phyloP scores from a whole-genome alignment of 2,888 invertebrate species.

The Heliconius ismenius region DNA sequence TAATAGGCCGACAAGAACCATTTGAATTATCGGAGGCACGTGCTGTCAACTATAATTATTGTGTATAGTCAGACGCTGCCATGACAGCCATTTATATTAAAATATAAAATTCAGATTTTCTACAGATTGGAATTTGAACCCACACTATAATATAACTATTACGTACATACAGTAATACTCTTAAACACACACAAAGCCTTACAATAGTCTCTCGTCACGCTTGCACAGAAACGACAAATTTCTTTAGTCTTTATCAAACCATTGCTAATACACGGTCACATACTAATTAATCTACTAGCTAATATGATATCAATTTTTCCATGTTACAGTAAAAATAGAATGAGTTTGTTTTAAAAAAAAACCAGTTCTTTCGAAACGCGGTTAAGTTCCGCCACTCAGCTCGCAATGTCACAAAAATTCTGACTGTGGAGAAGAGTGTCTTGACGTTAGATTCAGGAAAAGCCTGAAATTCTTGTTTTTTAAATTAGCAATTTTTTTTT shows the following conservation, averaged over 20 bases:
- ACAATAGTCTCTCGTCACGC: neutral
- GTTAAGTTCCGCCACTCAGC: neutral
- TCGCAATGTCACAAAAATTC: neutral
- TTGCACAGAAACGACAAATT: constrained; percentile 1
- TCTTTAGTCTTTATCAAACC: constrained; percentile 14
- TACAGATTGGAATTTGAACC: neutral
- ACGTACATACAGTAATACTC: neutral
- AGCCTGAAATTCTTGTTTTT: too few species aligned
- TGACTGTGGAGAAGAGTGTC: too few species aligned
- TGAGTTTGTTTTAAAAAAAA: too few species aligned
- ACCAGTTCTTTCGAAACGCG: neutral
- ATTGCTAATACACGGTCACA: constrained; percentile 8
- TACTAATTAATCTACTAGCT: constrained; percentile 6
- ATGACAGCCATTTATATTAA: too few species aligned
- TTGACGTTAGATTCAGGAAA: too few species aligned
- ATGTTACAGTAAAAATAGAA: neutral
- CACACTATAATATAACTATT: neutral
- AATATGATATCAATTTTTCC: neutral
- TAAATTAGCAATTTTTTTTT: too few species aligned
- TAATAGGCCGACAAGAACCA: too few species aligned
- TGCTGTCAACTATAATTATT: too few species aligned
- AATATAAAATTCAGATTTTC: neutral
- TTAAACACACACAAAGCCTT: neutral
- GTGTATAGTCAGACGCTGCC: too few species aligned
- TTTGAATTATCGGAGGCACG: too few species aligned